These are phyloP conservation scores for Asbolus verrucosus DNA, from an alignment of 1,140 invertebrate genomes.

Conservation along the genomic window DNA sequence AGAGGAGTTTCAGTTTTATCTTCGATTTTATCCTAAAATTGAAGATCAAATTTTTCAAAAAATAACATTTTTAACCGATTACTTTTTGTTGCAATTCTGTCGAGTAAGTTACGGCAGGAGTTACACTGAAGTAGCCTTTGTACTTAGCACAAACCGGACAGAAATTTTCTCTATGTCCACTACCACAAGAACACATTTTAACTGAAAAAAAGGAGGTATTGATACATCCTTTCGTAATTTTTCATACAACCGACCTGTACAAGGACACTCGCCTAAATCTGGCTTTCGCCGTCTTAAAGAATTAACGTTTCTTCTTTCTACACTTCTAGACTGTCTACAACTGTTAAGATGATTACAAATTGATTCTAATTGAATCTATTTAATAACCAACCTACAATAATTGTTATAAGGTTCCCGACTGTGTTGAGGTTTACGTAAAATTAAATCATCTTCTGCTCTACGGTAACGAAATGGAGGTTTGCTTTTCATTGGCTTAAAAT, in stretches of 20 bases:
- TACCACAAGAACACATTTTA: slow-evolving; percentile 24
- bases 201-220: not conserved
- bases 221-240: too few relatives aligned
- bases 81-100: slow-evolving; percentile 2
- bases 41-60: not conserved
- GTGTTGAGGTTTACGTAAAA: slow-evolving; percentile 51
- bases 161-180: slow-evolving; percentile 41
- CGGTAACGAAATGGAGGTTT: slow-evolving; percentile 57
- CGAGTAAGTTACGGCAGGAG: not conserved
- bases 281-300: slow-evolving; percentile 33
- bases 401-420: slow-evolving; percentile 26
- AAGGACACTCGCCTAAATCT: not conserved
- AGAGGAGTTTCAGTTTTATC: too few relatives aligned
- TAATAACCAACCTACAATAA: not conserved
- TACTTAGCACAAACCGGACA: slow-evolving; percentile 60
- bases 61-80: not conserved
- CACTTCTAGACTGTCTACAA: not conserved
- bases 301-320: slow-evolving; percentile 15
- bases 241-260: not conserved
- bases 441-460: slow-evolving; percentile 57
- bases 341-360: not conserved
- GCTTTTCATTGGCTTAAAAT: slow-evolving; percentile 31
- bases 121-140: slow-evolving; percentile 54
- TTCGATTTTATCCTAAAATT: not conserved
- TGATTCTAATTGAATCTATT: slow-evolving; percentile 3